These are phyloP conservation scores for Hemistola chrysoprasaria DNA, from an alignment of 2,888 invertebrate genomes.

Conservation along the genomic window DNA sequence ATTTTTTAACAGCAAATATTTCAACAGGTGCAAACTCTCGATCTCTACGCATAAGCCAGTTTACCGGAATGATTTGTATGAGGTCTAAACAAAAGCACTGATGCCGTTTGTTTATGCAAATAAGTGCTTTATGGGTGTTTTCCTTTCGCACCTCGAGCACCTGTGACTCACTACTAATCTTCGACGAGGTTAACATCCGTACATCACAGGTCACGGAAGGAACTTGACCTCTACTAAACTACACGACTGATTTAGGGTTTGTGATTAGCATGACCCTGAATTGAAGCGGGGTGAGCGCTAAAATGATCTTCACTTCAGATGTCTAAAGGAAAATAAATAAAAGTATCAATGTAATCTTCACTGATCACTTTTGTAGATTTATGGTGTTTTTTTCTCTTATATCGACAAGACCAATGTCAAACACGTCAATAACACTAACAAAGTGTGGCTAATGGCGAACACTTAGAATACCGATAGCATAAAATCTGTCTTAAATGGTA, in stretches of 20 bases:
- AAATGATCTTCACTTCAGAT: conserved; percentile 31
- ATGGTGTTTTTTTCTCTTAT: conserved; percentile 11
- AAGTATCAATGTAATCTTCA: too few relatives aligned
- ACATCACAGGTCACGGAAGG: conserved; percentile 9
- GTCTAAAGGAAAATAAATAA: too few relatives aligned
- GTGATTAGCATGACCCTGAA: conserved; percentile 43
- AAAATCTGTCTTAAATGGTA: conserved; percentile 7
- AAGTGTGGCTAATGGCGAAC: conserved; percentile 7
- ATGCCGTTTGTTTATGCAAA: conserved; percentile 29
- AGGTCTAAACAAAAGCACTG: conserved; percentile 26
- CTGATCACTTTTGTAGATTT: too few relatives aligned
- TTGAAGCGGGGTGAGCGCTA: conserved; percentile 27
- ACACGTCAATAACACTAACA: conserved; percentile 8
- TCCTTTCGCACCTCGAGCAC: conserved; percentile 25
- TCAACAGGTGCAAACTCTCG: conserved; percentile 22
- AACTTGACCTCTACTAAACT: conserved; percentile 35
- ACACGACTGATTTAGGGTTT: conserved; percentile 36
- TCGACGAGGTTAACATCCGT: conserved; percentile 21
- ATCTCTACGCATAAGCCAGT: conserved; percentile 16
- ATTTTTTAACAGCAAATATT: conserved; percentile 10
- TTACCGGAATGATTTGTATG: conserved; percentile 26
- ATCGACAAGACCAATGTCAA: conserved; percentile 17
- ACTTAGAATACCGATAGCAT: conserved; percentile 4
- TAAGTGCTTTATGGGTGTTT: conserved; percentile 28
- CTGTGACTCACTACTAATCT: conserved; percentile 4